phyloP scores from a whole-genome alignment of 2,797 vertebrate species.

The Alcedo quadribrachys region DNA sequence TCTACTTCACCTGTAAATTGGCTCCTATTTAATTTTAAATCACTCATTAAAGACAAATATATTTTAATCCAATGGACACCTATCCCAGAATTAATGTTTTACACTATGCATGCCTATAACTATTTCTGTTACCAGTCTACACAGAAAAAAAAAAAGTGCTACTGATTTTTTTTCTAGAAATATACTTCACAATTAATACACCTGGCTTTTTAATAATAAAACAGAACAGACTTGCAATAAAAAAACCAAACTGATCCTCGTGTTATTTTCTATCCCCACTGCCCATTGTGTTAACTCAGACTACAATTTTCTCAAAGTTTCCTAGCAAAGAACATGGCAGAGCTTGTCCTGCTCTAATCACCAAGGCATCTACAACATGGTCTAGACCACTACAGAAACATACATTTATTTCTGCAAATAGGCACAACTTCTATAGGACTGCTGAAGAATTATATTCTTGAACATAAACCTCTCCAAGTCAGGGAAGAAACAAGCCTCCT shows the following conservation, averaged over 20 bases:
- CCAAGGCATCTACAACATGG: not conserved
- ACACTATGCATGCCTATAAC: not conserved
- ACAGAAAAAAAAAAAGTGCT: not conserved
- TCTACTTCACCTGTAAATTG: not conserved
- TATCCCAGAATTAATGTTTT: not conserved
- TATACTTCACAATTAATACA: not conserved
- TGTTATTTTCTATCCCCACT: not conserved
- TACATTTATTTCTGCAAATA: not conserved
- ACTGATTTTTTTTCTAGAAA: not conserved
- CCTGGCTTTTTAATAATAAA: not conserved
- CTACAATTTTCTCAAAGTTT: not conserved
- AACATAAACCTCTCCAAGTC: not conserved
- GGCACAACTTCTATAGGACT: not conserved
- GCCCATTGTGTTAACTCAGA: not conserved
- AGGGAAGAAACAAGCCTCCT: not conserved
- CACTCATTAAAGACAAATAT: not conserved
- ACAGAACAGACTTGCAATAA: not conserved
- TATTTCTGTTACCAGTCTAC: not conserved
- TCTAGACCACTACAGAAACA: not conserved
- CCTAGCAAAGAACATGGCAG: not conserved
- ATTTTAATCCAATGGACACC: not conserved
- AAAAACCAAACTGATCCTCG: not conserved
- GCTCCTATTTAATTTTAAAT: conserved; percentile 14
- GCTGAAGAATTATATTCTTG: not conserved
- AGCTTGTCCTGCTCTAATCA: not conserved